These are phyloP conservation scores for Pandemis heparana DNA, from an alignment of 2,888 invertebrate species.

Conservation along the genomic window DNA sequence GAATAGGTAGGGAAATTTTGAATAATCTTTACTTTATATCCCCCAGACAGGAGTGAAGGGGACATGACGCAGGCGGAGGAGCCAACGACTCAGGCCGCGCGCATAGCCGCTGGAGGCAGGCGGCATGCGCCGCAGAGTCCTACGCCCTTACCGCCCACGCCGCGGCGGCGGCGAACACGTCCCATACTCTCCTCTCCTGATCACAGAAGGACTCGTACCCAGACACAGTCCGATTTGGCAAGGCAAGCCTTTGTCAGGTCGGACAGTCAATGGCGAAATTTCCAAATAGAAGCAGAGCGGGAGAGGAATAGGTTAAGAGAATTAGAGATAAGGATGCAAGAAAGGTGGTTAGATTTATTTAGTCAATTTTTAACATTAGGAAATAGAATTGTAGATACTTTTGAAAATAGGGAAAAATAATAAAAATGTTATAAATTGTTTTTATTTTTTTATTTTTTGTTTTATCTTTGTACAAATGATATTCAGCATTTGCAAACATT, in stretches of 20 bases:
- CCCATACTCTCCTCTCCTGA: neutral
- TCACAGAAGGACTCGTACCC: neutral
- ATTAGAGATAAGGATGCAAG: neutral
- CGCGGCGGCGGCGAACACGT: neutral
- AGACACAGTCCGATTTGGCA: constrained; percentile 18
- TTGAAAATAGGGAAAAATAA: neutral
- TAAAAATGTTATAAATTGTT: neutral
- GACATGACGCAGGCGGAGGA: too few species aligned
- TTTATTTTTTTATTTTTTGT: too few species aligned
- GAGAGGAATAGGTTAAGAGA: neutral
- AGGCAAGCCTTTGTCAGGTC: constrained; percentile 25
- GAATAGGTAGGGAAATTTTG: too few species aligned
- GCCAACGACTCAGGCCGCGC: too few species aligned
- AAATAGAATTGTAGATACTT: neutral
- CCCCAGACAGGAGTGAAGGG: too few species aligned
- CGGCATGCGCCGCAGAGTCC: neutral
- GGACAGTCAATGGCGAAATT: constrained; percentile 1
- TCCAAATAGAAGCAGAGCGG: neutral
- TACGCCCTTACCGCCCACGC: neutral
- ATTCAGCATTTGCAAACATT: too few species aligned
- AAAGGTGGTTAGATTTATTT: neutral
- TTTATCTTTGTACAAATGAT: too few species aligned
- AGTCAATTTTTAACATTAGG: neutral
- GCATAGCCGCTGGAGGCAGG: neutral
- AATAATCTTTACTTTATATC: too few species aligned